Percentiles rank a stretch among this genome's conserved stretches.
Conservation (phyloP, 2,888 invertebrate species). For the Melipona beecheii region DNA sequence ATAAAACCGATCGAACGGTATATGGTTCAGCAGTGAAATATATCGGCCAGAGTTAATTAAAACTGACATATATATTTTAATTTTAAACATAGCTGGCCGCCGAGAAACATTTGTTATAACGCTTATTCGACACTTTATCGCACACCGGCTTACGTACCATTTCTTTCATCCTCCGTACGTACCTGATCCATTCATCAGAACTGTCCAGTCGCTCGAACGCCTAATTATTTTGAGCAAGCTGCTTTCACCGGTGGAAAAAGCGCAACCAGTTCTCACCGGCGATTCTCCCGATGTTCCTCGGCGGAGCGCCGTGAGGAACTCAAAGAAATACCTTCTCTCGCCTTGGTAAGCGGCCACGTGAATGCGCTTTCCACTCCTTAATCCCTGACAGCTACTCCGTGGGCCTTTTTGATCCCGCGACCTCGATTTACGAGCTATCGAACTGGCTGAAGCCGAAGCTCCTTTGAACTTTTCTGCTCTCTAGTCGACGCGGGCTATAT, state of each 20-base stretch:
- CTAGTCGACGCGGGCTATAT: background rate
- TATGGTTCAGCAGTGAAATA: too few species aligned
- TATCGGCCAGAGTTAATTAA: background rate
- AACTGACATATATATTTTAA: background rate
- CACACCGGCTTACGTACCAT: background rate
- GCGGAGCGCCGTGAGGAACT: slow-evolving; percentile 24
- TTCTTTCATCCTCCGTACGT: background rate
- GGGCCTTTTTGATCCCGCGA: slow-evolving; percentile 53
- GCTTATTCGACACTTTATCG: background rate
- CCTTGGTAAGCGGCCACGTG: slow-evolving; percentile 41
- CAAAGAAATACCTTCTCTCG: slow-evolving; percentile 42
- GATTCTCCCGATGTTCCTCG: slow-evolving; percentile 20
- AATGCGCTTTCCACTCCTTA: slow-evolving; percentile 48
- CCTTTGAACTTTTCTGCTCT: slow-evolving; percentile 49
- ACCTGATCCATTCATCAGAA: background rate
- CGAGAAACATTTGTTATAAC: background rate
- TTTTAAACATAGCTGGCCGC: background rate
- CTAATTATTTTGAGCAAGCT: slow-evolving; percentile 26
- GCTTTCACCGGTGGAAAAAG: slow-evolving; percentile 31
- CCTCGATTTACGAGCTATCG: slow-evolving; percentile 56
- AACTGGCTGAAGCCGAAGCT: slow-evolving; percentile 53
- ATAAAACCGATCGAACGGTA: background rate
- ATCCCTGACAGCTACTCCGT: slow-evolving; percentile 51
- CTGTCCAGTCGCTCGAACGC: background rate
- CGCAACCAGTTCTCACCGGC: slow-evolving; percentile 18